Evolutionary conservation across 2,113 vertebrate genomes (phyloP).

Genomic region (Mesoclemmys tuberculata): DNA sequence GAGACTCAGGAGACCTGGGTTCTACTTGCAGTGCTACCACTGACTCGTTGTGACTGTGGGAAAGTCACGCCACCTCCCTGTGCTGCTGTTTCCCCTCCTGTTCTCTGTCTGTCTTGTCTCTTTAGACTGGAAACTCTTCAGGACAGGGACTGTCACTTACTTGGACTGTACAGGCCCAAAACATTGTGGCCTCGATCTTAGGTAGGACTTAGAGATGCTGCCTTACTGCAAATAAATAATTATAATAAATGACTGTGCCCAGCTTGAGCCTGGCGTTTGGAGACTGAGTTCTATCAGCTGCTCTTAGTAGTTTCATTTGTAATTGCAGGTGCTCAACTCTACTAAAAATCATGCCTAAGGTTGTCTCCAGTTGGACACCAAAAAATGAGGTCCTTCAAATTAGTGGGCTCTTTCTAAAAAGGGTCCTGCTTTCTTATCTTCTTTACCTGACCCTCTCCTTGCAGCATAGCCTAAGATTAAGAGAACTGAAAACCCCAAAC

Average conservation of each 20-base stretch:
- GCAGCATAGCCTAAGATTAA: background rate
- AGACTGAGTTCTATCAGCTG: background rate
- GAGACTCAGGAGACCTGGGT: background rate
- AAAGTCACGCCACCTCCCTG: background rate
- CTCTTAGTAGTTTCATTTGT: background rate
- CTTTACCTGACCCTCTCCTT: background rate
- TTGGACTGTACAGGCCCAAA: background rate
- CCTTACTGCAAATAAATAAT: background rate
- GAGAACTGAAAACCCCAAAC: background rate
- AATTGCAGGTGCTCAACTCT: background rate
- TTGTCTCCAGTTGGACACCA: background rate
- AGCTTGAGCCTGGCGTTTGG: background rate
- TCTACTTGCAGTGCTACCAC: background rate
- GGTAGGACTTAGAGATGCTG: background rate
- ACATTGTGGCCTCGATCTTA: background rate
- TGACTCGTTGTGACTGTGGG: background rate
- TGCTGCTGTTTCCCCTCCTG: background rate
- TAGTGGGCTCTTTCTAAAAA: background rate
- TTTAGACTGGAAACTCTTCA: background rate
- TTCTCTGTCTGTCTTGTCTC: background rate
- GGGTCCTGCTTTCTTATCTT: background rate
- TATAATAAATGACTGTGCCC: background rate
- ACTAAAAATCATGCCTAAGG: background rate
- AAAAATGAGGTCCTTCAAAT: background rate
- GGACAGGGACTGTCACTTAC: background rate